Conservation (phyloP, 1,140 invertebrate species). For the Sitophilus oryzae region DNA sequence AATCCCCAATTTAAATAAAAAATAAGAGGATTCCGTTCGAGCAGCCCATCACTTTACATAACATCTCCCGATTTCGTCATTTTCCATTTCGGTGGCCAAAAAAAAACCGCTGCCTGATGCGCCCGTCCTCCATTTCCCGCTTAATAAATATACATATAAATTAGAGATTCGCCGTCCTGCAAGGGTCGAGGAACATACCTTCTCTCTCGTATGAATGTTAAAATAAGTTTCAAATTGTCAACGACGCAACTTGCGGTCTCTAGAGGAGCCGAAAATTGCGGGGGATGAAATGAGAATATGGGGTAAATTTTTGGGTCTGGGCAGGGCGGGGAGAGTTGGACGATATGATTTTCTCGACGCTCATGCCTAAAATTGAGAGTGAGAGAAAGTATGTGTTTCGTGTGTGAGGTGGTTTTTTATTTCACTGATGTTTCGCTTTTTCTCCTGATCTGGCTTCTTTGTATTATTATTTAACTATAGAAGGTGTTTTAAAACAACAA, state of each 20-base stretch:
- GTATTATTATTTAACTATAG: too few relatives aligned
- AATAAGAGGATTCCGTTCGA: too few relatives aligned
- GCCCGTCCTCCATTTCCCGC: not conserved
- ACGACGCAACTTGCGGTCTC: constrained; percentile 43
- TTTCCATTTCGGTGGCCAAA: not conserved
- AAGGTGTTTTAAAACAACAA: too few relatives aligned
- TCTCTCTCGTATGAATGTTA: constrained; percentile 44
- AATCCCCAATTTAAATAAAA: too few relatives aligned
- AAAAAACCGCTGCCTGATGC: too few relatives aligned
- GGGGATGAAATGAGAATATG: constrained; percentile 18
- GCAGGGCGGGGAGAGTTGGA: not conserved
- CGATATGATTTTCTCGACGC: not conserved
- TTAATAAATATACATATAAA: constrained; percentile 21
- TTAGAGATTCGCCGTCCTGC: constrained; percentile 38
- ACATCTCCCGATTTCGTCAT: not conserved
- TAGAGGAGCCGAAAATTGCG: constrained; percentile 26
- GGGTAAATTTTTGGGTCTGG: constrained; percentile 4
- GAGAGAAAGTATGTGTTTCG: too few relatives aligned
- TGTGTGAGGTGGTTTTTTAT: too few relatives aligned
- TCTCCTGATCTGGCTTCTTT: too few relatives aligned
- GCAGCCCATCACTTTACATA: too few relatives aligned
- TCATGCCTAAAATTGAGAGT: too few relatives aligned
- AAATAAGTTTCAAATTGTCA: constrained; percentile 49
- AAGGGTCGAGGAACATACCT: constrained; percentile 12
- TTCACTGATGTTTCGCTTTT: too few relatives aligned